These are phyloP conservation scores for Isurus oxyrinchus DNA, from an alignment of 2,113 vertebrate genomes.

Conservation along the genomic window DNA sequence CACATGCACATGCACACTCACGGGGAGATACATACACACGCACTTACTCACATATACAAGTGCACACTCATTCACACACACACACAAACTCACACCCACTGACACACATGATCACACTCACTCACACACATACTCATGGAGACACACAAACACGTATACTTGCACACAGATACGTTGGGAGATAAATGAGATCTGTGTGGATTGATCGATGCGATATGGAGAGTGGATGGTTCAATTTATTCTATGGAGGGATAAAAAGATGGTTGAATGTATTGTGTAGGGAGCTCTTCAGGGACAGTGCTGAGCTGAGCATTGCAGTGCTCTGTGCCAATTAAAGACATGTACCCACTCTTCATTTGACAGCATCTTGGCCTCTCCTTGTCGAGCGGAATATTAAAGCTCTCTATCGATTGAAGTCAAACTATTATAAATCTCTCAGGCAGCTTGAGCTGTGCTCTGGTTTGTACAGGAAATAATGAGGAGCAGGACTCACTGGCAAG, in stretches of 20 bases:
- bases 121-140: too few relatives aligned
- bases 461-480: neutral
- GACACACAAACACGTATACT: too few relatives aligned
- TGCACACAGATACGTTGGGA: too few relatives aligned
- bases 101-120: too few relatives aligned
- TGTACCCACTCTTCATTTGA: neutral
- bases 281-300: neutral
- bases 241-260: neutral
- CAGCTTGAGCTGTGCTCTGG: neutral
- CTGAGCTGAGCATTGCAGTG: neutral
- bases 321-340: neutral
- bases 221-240: too few relatives aligned
- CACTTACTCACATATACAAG: too few relatives aligned
- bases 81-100: too few relatives aligned
- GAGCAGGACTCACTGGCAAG: neutral
- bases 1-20: too few relatives aligned
- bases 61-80: too few relatives aligned
- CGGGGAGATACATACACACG: too few relatives aligned
- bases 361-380: neutral
- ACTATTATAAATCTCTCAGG: neutral
- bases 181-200: too few relatives aligned
- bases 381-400: neutral
- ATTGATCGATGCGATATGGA: too few relatives aligned
- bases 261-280: neutral
- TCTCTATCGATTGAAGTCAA: neutral